These are phyloP conservation scores for Salvelinus fontinalis DNA, from an alignment of 2,113 vertebrate genomes.

Conservation along the genomic window DNA sequence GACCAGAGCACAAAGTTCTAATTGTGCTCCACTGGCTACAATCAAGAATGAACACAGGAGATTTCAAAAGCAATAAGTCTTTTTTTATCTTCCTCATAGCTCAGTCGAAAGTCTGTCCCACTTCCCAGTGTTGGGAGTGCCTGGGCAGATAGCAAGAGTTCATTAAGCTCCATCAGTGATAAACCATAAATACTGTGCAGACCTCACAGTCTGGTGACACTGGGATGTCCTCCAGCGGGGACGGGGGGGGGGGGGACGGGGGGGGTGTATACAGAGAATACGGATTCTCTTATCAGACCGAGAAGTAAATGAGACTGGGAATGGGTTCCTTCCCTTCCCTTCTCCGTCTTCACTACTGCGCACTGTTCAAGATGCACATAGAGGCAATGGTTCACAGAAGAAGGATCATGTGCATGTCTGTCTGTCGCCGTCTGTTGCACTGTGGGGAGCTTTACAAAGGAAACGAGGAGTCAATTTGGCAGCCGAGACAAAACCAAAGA, in stretches of 20 bases:
- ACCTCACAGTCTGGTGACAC: constrained; percentile 70
- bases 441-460: constrained; percentile 65
- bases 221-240: constrained; percentile 53
- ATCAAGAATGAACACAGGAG: constrained; percentile 79
- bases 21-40: constrained; percentile 79
- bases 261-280: constrained; percentile 45
- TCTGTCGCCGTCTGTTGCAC: constrained; percentile 52
- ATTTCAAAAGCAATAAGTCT: constrained; percentile 66
- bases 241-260: no score
- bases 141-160: constrained; percentile 63
- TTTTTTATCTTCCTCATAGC: constrained; percentile 55
- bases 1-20: constrained; percentile 79
- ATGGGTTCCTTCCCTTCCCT: constrained; percentile 22
- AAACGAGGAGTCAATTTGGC: constrained; percentile 69
- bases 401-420: constrained; percentile 53
- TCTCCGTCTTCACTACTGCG: constrained; percentile 47
- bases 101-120: constrained; percentile 63
- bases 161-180: constrained; percentile 68
- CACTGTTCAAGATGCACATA: constrained; percentile 50
- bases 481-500: constrained; percentile 69
- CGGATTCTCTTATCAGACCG: constrained; percentile 58
- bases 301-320: constrained; percentile 47
- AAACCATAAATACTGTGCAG: constrained; percentile 71
- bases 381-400: constrained; percentile 36
- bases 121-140: constrained; percentile 59